A percentile compares a stretch with the other conserved stretches of the same genome.
These are phyloP conservation scores for Parapristionchus giblindavisi DNA, from an alignment of 2,888 invertebrate species.

Conservation along the genomic window DNA sequence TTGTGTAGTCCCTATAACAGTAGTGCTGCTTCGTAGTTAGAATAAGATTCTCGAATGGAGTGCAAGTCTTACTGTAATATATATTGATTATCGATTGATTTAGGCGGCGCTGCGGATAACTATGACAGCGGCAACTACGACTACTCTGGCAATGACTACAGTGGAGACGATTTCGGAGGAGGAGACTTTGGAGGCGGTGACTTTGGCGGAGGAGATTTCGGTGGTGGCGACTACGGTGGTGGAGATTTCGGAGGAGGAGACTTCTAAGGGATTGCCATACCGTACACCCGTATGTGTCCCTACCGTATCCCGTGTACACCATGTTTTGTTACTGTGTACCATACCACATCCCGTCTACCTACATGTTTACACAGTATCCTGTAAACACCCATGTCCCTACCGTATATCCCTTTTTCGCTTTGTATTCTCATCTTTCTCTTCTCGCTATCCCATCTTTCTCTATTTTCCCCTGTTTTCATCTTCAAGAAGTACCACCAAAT, in stretches of 20 bases:
- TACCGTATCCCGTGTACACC: background rate
- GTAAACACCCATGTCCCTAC: background rate
- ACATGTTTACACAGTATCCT: background rate
- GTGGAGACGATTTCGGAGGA: conserved; percentile 33
- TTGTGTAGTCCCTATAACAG: too few species aligned
- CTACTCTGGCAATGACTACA: conserved; percentile 41
- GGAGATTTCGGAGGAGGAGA: conserved; percentile 50
- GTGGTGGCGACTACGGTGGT: conserved; percentile 39
- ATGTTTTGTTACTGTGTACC: background rate
- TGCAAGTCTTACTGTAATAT: too few species aligned
- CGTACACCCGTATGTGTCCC: background rate
- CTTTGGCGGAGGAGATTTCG: conserved; percentile 47
- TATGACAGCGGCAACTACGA: conserved; percentile 44
- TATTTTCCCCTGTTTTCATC: too few species aligned
- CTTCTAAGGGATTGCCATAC: conserved; percentile 36
- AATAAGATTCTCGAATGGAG: too few species aligned
- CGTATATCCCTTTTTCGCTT: background rate
- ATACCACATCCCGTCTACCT: background rate
- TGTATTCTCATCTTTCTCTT: too few species aligned
- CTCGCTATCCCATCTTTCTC: too few species aligned
- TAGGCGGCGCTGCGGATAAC: too few species aligned
- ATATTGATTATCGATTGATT: too few species aligned
- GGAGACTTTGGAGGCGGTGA: conserved; percentile 45
- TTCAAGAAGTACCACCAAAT: background rate
- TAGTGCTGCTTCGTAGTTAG: too few species aligned